Percentiles rank a stretch among this genome's conserved stretches.
Evolutionary conservation across 2,888 invertebrate genomes (phyloP).

Genomic region (Peribatodes rhomboidaria): DNA sequence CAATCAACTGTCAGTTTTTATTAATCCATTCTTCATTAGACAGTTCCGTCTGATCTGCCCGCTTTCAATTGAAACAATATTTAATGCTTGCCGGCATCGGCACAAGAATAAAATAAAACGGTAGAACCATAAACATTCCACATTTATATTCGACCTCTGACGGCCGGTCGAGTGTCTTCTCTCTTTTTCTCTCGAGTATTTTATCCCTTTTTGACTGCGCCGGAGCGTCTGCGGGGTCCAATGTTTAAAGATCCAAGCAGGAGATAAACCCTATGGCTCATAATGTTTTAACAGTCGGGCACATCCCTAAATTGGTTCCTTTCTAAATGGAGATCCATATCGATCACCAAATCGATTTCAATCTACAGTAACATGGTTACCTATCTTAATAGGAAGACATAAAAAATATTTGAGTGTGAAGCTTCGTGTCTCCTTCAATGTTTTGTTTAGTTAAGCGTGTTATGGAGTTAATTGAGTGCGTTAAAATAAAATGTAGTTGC

Average conservation of each 20-base stretch:
- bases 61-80: conserved; percentile 86
- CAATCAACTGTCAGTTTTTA: conserved; percentile 76
- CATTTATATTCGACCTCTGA: conserved; percentile 85
- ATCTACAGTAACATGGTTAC: conserved; percentile 35
- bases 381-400: conserved; percentile 23
- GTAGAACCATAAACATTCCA: conserved; percentile 87
- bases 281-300: conserved; percentile 83
- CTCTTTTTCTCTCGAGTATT: conserved; percentile 58
- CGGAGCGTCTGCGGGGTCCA: conserved; percentile 79
- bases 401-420: conserved; percentile 11
- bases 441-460: conserved; percentile 17
- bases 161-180: conserved; percentile 66
- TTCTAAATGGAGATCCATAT: conserved; percentile 47
- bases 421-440: conserved; percentile 2
- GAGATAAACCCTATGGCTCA: conserved; percentile 83
- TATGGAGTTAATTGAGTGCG: background rate
- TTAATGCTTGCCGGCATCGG: conserved; percentile 82
- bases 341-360: conserved; percentile 48
- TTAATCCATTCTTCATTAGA: conserved; percentile 82
- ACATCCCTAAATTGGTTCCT: conserved; percentile 48
- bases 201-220: conserved; percentile 76
- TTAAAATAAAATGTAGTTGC: background rate
- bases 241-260: conserved; percentile 75
- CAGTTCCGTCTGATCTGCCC: conserved; percentile 76
- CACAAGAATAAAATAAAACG: conserved; percentile 84